phyloP scores from a whole-genome alignment of 1,140 invertebrate species.

The Rhyacophila brunnea region DNA sequence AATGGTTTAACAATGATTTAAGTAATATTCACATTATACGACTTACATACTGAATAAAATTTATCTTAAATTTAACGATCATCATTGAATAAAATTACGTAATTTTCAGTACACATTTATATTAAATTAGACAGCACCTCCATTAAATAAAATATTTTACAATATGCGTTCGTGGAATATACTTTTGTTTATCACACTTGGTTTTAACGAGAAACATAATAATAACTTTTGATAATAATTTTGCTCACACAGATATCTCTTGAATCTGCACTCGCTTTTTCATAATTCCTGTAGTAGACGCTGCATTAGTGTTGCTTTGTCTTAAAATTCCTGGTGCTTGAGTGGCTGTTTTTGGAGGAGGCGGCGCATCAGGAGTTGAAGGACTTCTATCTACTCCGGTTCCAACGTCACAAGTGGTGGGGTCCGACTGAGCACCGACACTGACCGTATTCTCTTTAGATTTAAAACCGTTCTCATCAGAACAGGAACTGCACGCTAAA shows the following conservation, averaged over 20 bases:
- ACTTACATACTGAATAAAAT: neutral
- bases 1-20: too few relatives aligned
- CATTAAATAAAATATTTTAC: constrained; percentile 15
- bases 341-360: constrained; percentile 60
- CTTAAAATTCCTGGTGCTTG: constrained; percentile 62
- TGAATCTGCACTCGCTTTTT: constrained; percentile 86
- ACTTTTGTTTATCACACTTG: constrained; percentile 1
- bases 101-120: constrained; percentile 1
- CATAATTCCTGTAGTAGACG: constrained; percentile 61
- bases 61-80: neutral
- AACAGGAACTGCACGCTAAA: constrained; percentile 49
- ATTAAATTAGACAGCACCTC: constrained; percentile 15
- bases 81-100: constrained; percentile 1
- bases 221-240: constrained; percentile 23
- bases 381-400: constrained; percentile 55
- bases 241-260: constrained; percentile 78
- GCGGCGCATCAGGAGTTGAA: constrained; percentile 66
- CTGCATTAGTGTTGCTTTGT: constrained; percentile 52
- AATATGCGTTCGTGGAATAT: constrained; percentile 2
- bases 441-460: constrained; percentile 55
- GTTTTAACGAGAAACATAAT: neutral
- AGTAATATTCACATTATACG: neutral
- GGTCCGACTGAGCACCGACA: constrained; percentile 45
- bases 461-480: constrained; percentile 43
- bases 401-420: constrained; percentile 43